Evolutionary conservation across 1,140 invertebrate genomes (phyloP).

Genomic region (Melipona quadrifasciata): DNA sequence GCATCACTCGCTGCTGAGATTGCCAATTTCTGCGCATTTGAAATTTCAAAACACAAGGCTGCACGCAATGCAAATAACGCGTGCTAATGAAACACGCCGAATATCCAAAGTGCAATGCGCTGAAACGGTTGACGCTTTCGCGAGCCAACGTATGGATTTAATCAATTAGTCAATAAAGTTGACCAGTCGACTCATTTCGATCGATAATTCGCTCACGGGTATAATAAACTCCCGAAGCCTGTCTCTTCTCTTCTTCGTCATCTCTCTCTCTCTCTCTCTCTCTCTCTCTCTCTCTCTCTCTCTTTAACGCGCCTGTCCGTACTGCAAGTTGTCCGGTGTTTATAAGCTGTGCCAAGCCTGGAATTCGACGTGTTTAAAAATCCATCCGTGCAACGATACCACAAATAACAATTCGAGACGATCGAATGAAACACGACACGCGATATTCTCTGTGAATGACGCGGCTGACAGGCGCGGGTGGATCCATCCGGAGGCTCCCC

Average conservation of each 20-base stretch:
- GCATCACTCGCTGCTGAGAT: too few relatives aligned
- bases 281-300: neutral
- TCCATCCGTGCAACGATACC: constrained; percentile 56
- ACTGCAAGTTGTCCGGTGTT: constrained; percentile 59
- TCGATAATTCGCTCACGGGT: constrained; percentile 72
- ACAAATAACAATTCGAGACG: constrained; percentile 74
- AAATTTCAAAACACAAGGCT: too few relatives aligned
- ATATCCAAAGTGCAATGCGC: too few relatives aligned
- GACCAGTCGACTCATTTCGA: constrained; percentile 65
- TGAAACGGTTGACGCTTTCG: neutral
- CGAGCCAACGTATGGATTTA: constrained; percentile 29
- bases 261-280: neutral
- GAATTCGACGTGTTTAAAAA: constrained; percentile 79
- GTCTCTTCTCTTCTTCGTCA: constrained; percentile 29
- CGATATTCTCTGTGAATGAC: constrained; percentile 71
- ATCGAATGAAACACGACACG: constrained; percentile 60
- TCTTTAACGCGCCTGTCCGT: neutral
- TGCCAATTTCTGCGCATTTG: too few relatives aligned
- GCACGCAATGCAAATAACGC: too few relatives aligned
- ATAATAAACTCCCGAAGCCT: constrained; percentile 68
- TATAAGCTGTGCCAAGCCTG: constrained; percentile 70
- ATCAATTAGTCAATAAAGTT: constrained; percentile 73
- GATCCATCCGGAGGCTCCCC: constrained; percentile 31
- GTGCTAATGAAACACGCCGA: too few relatives aligned
- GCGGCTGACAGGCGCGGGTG: constrained; percentile 49